Base-by-base conservation (phyloP, 2,888 invertebrate species). In the Hirtodrosophila confusa region DNA sequence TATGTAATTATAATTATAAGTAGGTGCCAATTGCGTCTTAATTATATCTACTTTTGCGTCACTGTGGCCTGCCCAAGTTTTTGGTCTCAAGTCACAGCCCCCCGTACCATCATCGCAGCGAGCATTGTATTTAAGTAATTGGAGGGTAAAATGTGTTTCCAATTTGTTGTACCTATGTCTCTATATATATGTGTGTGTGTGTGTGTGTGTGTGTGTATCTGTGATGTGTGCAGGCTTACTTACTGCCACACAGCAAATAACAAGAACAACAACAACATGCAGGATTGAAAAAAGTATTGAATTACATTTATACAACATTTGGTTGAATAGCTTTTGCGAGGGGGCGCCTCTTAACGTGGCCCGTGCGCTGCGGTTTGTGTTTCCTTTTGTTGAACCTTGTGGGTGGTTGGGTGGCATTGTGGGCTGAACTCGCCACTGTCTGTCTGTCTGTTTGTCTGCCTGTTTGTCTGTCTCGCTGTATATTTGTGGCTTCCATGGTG, bases 131-230 rank as follows among this genome's bases (percentile, higher is more conserved):
- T 84, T 84, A 84, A 84, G 84, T 80, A 84, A 84, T 83, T 86
- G 86, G 86, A 84, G 84, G 84, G 84, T 86, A 86, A 84, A 84
- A 84, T 84, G 84, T 84, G 86, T 86, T 84, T 86, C 75, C 86
- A 84, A 84, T 84, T 86, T 84, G 84, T 72, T 80, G 68, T 67
- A 47, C 55, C 60, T 23, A 29, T 6, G 17, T 27, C 9, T 9
- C 6, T 31, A 8, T n/a, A 7, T 17, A 10, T 29, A 11, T 7
- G 9, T 39, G 4, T 10, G 8, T 40, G 48, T 51, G 27, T 48
- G 53, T 58, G 36, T 65, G 58, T 48, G 3, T 36, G 41, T 44
- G 17, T 39, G 10, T 9, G 33, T 47, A 4, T 35, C 23, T 27
- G 10, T 48, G n/a, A 40, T 47, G 7, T 41, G 33, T 64, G 65